A percentile compares a stretch with the other conserved stretches of the same genome.
Conservation (phyloP, 2,888 invertebrate species). For the Lycia hirtaria region DNA sequence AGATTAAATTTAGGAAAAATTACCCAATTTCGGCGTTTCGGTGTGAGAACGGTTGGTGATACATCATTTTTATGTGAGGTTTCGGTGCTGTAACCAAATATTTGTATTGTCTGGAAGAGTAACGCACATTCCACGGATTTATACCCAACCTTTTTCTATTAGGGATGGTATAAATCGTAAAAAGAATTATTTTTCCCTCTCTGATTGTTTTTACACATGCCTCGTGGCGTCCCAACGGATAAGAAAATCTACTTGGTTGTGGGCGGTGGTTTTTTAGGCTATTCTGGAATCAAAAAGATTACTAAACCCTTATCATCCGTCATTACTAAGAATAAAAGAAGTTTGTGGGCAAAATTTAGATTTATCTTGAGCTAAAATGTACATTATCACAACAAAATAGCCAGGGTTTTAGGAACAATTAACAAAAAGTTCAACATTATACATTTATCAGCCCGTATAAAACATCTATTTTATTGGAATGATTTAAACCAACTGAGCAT, state of each 20-base stretch:
- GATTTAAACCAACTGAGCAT: too few relatives aligned
- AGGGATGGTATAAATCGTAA: conserved; percentile 48
- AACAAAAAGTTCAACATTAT: too few relatives aligned
- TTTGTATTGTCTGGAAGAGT: conserved; percentile 73
- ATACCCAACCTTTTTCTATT: conserved; percentile 65
- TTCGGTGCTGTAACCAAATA: conserved; percentile 66
- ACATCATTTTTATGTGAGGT: conserved; percentile 74
- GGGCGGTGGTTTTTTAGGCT: background rate
- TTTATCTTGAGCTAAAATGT: too few relatives aligned
- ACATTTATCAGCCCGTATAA: too few relatives aligned
- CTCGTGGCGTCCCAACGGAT: conserved; percentile 1
- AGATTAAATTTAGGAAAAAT: conserved; percentile 58
- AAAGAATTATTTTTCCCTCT: conserved; percentile 35
- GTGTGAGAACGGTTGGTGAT: conserved; percentile 47
- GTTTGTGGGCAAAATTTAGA: too few relatives aligned
- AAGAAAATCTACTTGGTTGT: background rate
- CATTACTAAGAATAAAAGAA: too few relatives aligned
- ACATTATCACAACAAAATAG: too few relatives aligned
- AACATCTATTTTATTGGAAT: too few relatives aligned
- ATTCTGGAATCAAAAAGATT: too few relatives aligned
- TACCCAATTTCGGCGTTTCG: conserved; percentile 55
- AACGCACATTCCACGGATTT: conserved; percentile 65
- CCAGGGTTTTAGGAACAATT: too few relatives aligned
- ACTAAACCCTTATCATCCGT: too few relatives aligned
- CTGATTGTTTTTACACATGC: conserved; percentile 24